These are phyloP conservation scores for Chrysolina oricalcia DNA, from an alignment of 2,888 invertebrate genomes.

Conservation along the genomic window DNA sequence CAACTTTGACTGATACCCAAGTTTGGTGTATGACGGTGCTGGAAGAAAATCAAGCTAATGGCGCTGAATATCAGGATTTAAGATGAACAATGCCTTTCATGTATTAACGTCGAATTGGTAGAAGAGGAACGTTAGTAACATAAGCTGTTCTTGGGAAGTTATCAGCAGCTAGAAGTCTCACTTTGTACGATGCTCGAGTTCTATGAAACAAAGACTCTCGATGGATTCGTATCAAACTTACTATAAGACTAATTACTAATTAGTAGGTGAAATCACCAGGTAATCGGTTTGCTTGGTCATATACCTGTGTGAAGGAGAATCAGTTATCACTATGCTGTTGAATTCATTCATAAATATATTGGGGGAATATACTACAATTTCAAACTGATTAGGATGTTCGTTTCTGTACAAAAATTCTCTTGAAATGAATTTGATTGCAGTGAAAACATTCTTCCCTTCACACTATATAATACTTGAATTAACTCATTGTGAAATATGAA, in stretches of 20 bases:
- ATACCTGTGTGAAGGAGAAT: too few species aligned
- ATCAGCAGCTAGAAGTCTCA: not conserved
- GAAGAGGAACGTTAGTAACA: not conserved
- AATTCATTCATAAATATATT: too few species aligned
- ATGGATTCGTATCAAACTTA: not conserved
- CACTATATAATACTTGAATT: too few species aligned
- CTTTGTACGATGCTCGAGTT: slow-evolving; percentile 7
- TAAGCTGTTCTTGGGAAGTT: slow-evolving; percentile 5
- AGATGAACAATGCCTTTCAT: slow-evolving; percentile 15
- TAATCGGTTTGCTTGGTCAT: not conserved
- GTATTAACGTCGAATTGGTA: slow-evolving; percentile 14
- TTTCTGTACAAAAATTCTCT: too few species aligned
- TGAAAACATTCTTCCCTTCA: too few species aligned
- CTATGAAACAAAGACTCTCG: not conserved
- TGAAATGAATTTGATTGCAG: too few species aligned
- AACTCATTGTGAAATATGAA: too few species aligned
- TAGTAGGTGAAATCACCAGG: not conserved
- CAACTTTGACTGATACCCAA: slow-evolving; percentile 52
- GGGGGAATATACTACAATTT: too few species aligned
- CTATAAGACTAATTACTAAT: not conserved
- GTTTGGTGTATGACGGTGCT: slow-evolving; percentile 26
- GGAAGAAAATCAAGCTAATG: slow-evolving; percentile 24
- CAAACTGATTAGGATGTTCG: too few species aligned
- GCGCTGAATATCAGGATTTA: slow-evolving; percentile 12
- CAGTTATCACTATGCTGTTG: too few species aligned